These are phyloP conservation scores for Cantharis rustica DNA, from an alignment of 2,888 invertebrate species.

Conservation along the genomic window DNA sequence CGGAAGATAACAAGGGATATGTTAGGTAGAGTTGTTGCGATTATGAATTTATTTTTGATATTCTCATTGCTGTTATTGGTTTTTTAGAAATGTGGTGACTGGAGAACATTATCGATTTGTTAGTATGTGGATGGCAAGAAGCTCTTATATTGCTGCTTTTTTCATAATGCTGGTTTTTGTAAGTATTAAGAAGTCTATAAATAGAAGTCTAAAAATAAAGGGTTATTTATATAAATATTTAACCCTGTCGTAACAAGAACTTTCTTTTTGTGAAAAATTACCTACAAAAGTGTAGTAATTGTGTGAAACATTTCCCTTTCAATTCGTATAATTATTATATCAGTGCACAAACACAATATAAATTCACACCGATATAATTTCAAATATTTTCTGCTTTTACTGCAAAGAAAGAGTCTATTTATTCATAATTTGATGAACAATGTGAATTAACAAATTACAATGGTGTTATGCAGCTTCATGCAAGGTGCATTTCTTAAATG, in stretches of 20 bases:
- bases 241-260: no score
- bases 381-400: not conserved
- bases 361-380: not conserved
- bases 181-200: conserved; percentile 66
- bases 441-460: no score
- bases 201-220: no score
- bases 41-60: not conserved
- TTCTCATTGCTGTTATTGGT: conserved; percentile 7
- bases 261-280: not conserved
- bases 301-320: not conserved
- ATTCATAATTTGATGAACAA: no score
- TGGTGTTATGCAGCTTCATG: no score
- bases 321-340: not conserved
- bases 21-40: conserved; percentile 63
- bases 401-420: no score
- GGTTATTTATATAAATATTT: no score
- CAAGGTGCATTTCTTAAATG: no score
- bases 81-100: conserved; percentile 89
- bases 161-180: conserved; percentile 99
- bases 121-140: conserved; percentile 94
- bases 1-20: conserved; percentile 96
- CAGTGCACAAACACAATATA: not conserved
- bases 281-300: no score
- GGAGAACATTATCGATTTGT: conserved; percentile 99
- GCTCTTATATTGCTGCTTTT: conserved; percentile 93